phyloP scores from a whole-genome alignment of 1,140 invertebrate species.

The Drosophila trapezifrons region DNA sequence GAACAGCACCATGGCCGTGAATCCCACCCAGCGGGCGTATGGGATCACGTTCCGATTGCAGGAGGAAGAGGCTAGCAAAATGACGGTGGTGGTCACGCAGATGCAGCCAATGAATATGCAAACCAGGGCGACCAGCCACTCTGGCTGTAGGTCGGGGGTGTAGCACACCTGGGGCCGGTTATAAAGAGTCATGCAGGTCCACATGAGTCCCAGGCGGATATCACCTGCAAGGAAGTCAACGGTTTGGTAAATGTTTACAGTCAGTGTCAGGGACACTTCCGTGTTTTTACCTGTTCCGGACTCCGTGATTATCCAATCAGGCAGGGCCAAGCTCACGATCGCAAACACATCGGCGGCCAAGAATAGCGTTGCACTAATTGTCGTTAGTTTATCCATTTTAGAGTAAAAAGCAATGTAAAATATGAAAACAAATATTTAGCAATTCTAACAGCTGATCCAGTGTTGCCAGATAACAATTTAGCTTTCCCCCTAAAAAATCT shows the following conservation, averaged over 20 bases:
- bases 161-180: slow-evolving; percentile 95
- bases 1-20: slow-evolving; percentile 98
- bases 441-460: no score
- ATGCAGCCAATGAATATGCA: slow-evolving; percentile 97
- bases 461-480: no score
- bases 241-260: neutral
- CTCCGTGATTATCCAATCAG: slow-evolving; percentile 98
- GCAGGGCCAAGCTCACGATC: slow-evolving; percentile 95
- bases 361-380: slow-evolving; percentile 96
- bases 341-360: slow-evolving; percentile 97
- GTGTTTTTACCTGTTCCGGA: slow-evolving; percentile 87
- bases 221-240: slow-evolving; percentile 86
- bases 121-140: slow-evolving; percentile 95
- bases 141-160: slow-evolving; percentile 92
- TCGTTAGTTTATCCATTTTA: slow-evolving; percentile 93
- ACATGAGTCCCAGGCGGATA: slow-evolving; percentile 92
- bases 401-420: neutral
- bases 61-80: slow-evolving; percentile 93
- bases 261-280: neutral
- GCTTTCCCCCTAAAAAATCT: no score
- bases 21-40: slow-evolving; percentile 97
- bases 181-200: slow-evolving; percentile 96
- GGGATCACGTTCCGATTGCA: slow-evolving; percentile 96
- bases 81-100: slow-evolving; percentile 95
- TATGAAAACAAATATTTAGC: no score